Base-by-base conservation (phyloP, 1,140 invertebrate genomes). In the Diachasma alloeum region DNA sequence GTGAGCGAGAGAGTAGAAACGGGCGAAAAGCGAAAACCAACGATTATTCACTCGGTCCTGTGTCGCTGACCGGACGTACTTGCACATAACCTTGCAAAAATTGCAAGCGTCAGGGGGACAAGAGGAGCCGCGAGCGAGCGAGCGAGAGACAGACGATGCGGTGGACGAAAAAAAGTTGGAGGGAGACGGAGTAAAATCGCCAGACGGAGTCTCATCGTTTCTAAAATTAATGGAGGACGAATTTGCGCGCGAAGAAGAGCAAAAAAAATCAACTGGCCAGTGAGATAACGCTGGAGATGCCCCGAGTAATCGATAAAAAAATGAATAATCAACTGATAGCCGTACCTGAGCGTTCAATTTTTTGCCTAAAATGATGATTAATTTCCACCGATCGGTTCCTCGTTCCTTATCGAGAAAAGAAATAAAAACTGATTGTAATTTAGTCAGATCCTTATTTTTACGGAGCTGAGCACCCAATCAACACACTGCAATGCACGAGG, bases 41-140 rank as follows among this genome's bases (percentile, higher is more conserved):
- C 75, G 78, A 79, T 79, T 79, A 79, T 71, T 79, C 74, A 79
- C 78, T 76, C 69, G 36, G 66, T 37, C 66, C 31, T 68, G 78
- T 79, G 78, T 79, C 78, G 78, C 78, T 79, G 78, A 79, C 78
- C 78, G 78, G 78, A 79, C 78, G 78, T 74, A 79, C 67, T 76
- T 79, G 75, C 78, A 79, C 75, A 79, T 79, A 76, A 72, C 46
- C 75, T 74, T 71, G 76, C 72, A 70, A 78, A 71, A 77, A 73
- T 77, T 77, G 72, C 76, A 77, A 46, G 71, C 76, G 76, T 68
- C 56, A 68, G 53, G 56, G 63, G 67, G 63, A 67, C 42, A 75
- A 66, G 24, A 48, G 44, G 22, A 63, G n/a, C 13, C 11, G 44
- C 56, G 15, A 24, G 15, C 11, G 46, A 74, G 63, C 22, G 24